Evolutionary conservation across 2,888 invertebrate genomes (phyloP).

Genomic region (Alloscopus bannaensis): DNA sequence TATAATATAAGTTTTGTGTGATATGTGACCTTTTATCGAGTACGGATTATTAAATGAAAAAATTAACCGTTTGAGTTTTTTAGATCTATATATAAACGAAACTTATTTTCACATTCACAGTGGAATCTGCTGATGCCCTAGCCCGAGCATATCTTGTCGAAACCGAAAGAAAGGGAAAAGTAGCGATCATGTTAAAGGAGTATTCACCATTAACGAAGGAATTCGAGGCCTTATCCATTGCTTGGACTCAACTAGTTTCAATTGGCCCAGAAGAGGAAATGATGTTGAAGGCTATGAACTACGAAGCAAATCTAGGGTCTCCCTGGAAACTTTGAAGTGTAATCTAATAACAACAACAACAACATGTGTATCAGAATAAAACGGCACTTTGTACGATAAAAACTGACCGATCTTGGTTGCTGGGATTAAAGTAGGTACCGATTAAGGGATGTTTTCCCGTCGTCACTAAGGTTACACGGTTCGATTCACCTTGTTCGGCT

Average conservation of each 20-base stretch:
- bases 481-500: no score
- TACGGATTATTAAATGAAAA: constrained; percentile 34
- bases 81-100: constrained; percentile 23
- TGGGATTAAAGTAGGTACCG: no score
- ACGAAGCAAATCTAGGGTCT: constrained; percentile 61
- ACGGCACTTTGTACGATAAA: background rate
- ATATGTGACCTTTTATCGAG: constrained; percentile 40
- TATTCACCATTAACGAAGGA: constrained; percentile 58
- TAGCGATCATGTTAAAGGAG: constrained; percentile 61
- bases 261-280: constrained; percentile 60
- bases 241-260: constrained; percentile 64
- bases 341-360: no score
- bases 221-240: constrained; percentile 59
- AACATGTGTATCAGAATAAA: constrained; percentile 12
- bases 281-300: constrained; percentile 55
- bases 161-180: constrained; percentile 65
- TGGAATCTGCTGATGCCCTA: constrained; percentile 64
- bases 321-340: constrained; percentile 57
- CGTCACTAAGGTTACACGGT: no score
- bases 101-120: constrained; percentile 64
- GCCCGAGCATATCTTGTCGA: constrained; percentile 61
- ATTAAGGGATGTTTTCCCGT: no score
- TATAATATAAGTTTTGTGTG: constrained; percentile 23
- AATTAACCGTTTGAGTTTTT: constrained; percentile 20
- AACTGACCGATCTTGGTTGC: no score